These are phyloP conservation scores for Entomobrya multifasciata DNA, from an alignment of 2,888 invertebrate species.

Conservation along the genomic window DNA sequence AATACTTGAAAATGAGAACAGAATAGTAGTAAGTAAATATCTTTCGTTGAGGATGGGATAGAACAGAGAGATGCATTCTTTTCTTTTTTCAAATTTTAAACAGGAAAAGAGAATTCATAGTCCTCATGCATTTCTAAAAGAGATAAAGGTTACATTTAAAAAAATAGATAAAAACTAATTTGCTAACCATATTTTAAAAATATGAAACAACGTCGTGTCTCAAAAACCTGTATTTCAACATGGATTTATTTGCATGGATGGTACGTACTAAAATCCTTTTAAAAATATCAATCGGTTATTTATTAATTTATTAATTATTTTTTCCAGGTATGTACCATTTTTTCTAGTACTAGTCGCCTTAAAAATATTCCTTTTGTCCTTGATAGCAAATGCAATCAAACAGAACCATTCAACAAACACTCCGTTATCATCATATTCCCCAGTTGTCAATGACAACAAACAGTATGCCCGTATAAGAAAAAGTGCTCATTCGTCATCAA, in stretches of 20 bases:
- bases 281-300: too few species aligned
- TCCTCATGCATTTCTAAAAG: background rate
- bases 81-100: too few species aligned
- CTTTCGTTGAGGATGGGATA: too few species aligned
- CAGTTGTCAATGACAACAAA: conserved; percentile 21
- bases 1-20: too few species aligned
- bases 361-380: conserved; percentile 77
- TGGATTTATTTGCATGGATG: conserved; percentile 60
- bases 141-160: background rate
- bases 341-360: conserved; percentile 75
- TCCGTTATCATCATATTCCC: conserved; percentile 16
- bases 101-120: too few species aligned
- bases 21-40: too few species aligned
- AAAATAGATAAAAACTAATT: background rate
- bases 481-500: too few species aligned
- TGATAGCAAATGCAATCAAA: conserved; percentile 71
- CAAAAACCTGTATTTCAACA: conserved; percentile 50
- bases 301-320: background rate
- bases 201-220: conserved; percentile 29
- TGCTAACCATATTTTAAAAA: background rate
- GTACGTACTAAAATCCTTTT: too few species aligned
- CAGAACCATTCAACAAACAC: background rate
- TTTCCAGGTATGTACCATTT: conserved; percentile 76
- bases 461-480: background rate
- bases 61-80: too few species aligned